Conservation (phyloP, 2,888 invertebrate genomes). For the Ceriagrion tenellum region DNA sequence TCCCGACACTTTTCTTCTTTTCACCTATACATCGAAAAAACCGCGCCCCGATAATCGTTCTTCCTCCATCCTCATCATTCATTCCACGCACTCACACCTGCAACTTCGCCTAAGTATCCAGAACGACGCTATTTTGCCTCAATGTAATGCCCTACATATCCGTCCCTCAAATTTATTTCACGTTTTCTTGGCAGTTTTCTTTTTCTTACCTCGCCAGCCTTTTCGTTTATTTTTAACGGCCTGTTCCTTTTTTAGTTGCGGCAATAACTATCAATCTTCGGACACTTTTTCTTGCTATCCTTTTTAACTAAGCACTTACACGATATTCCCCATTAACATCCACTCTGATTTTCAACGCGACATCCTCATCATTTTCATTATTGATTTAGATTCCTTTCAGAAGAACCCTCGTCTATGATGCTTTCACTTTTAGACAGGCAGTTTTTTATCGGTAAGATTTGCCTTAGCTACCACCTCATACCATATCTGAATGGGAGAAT, state of each 20-base stretch:
- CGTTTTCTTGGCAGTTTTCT: neutral
- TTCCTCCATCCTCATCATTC: neutral
- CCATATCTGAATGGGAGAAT: no score
- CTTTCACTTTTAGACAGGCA: no score
- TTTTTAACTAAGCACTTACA: neutral
- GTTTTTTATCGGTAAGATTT: no score
- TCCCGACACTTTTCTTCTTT: neutral
- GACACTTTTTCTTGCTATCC: neutral
- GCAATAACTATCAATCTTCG: slow-evolving; percentile 4
- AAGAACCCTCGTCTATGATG: no score
- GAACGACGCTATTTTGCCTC: neutral
- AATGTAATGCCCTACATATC: neutral
- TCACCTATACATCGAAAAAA: neutral
- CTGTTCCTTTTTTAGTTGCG: neutral
- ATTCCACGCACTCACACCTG: neutral
- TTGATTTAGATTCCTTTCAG: neutral
- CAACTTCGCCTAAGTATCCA: neutral
- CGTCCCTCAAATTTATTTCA: neutral
- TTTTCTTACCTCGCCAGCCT: neutral
- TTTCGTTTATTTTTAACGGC: neutral
- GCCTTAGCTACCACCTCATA: no score
- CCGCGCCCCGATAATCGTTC: neutral
- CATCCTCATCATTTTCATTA: neutral
- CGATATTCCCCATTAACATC: neutral
- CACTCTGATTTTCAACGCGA: neutral